Conservation (phyloP, 1,140 invertebrate species). For the Arctopsyche grandis region DNA sequence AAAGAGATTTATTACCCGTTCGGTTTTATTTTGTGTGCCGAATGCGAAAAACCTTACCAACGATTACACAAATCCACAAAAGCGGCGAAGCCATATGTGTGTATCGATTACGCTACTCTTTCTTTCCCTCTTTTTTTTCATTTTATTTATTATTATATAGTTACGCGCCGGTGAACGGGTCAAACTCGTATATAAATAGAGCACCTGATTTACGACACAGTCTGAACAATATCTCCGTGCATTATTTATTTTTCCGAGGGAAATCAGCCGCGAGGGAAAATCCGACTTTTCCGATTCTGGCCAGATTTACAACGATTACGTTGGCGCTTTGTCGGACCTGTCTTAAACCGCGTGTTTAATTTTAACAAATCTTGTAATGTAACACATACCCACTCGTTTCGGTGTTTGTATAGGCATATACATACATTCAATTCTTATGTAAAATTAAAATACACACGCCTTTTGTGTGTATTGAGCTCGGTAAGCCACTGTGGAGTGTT, state of each 20-base stretch:
- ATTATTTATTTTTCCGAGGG: neutral
- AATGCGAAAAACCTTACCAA: slow-evolving; percentile 3
- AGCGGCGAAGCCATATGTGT: slow-evolving; percentile 27
- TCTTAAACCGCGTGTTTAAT: too few relatives aligned
- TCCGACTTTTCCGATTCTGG: too few relatives aligned
- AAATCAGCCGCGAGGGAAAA: too few relatives aligned
- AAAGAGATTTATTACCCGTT: slow-evolving; percentile 27
- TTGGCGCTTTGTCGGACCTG: too few relatives aligned
- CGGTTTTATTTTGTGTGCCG: slow-evolving; percentile 17
- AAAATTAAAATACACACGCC: too few relatives aligned
- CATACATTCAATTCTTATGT: too few relatives aligned
- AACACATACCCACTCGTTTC: too few relatives aligned
- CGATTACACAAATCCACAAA: slow-evolving; percentile 22
- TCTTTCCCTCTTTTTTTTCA: neutral
- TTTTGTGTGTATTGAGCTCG: too few relatives aligned
- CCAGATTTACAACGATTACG: too few relatives aligned
- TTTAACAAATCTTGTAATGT: too few relatives aligned
- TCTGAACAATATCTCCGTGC: slow-evolving; percentile 1
- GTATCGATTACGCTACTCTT: slow-evolving; percentile 4
- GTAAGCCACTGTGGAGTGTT: too few relatives aligned
- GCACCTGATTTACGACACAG: slow-evolving; percentile 8
- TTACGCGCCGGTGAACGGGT: slow-evolving; percentile 2
- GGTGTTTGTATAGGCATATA: too few relatives aligned
- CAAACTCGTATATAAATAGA: neutral
- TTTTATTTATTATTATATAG: neutral